Evolutionary conservation across 92 coral and sea anemone species (phyloP), one percentile per base, ranked within the genome.

Genomic region (Palythoa caribaeorum): DNA sequence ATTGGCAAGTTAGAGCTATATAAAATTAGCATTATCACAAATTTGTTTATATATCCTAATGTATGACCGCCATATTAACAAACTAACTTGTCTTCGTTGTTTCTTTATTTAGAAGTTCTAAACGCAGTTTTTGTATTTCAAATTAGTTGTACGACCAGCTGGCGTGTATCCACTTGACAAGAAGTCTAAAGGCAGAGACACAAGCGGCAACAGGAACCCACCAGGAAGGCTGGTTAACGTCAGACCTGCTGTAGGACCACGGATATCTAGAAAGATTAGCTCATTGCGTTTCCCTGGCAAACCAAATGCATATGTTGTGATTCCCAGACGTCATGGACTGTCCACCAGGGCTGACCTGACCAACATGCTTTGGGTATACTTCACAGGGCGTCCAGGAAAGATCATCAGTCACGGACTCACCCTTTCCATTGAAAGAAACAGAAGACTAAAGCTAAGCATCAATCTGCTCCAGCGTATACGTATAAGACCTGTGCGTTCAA

Each of bases 381-480:
- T 28, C 28, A 28, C 87, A 60, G 97, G 97, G 12, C 92, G 95
- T 38, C 52, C 77, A 36, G 92, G 92, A 6, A 78, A 76, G 19
- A 79, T 90, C 40, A 37, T 94, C 11, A 71, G 93, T 71, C 95
- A 94, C 78, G 92, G 87, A 78, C 86, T 89, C n/a, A 94, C 96
- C n/a, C 84, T 90, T 6, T 92, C 91, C 15, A 81, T 89, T 87
- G 96, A 93, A 53, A 86, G 89, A 76, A 88, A 92, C 71, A 17
- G 86, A 35, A 80, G 94, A 89, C 78, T 90, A 14, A 86, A 85
- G 39, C 71, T 79, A 12, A 80, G 69, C 17, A 75, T 73, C 2
- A 87, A 87, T 69, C 87, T 92, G 51, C 88, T 79, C 12, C 90
- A 75, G 39, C 90, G 96, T 38, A 89, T 92, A 47, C 84, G 72